Evolutionary conservation across 2,888 invertebrate genomes (phyloP).

Genomic region (Drosophila flavopinicola): DNA sequence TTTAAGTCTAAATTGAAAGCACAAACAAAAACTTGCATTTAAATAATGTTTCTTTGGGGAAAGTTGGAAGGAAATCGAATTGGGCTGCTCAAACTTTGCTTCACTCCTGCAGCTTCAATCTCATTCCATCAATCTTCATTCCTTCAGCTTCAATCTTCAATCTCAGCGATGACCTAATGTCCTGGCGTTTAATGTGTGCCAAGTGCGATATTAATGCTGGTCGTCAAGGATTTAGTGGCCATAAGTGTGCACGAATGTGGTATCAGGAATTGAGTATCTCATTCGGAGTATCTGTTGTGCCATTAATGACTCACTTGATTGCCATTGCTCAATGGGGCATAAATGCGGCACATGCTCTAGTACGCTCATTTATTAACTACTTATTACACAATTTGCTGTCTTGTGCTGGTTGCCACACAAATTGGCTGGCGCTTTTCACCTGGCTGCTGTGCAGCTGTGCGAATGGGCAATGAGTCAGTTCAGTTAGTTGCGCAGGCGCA

Average conservation of each 20-base stretch:
- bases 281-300: constrained; percentile 1
- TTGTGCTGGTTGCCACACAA: constrained; percentile 24
- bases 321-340: constrained; percentile 67
- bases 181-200: constrained; percentile 64
- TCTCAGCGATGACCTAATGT: constrained; percentile 10
- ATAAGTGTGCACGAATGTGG: constrained; percentile 39
- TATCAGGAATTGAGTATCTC: constrained; percentile 21
- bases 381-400: constrained; percentile 70
- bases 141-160: too few species aligned
- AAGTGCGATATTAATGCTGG: constrained; percentile 71
- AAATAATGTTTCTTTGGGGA: too few species aligned
- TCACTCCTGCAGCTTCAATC: too few species aligned
- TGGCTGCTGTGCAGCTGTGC: constrained; percentile 65
- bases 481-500: constrained; percentile 57
- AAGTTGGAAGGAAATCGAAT: too few species aligned
- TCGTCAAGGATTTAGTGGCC: constrained; percentile 65
- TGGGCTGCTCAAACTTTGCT: too few species aligned
- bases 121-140: too few species aligned
- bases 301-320: constrained; percentile 62
- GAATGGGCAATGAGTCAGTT: constrained; percentile 47
- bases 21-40: too few species aligned
- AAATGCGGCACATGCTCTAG: constrained; percentile 61
- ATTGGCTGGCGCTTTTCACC: constrained; percentile 58
- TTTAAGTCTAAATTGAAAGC: too few species aligned
- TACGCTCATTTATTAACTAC: constrained; percentile 66